phyloP scores from a whole-genome alignment of 2,888 invertebrate species.

The Melanostoma scalare region DNA sequence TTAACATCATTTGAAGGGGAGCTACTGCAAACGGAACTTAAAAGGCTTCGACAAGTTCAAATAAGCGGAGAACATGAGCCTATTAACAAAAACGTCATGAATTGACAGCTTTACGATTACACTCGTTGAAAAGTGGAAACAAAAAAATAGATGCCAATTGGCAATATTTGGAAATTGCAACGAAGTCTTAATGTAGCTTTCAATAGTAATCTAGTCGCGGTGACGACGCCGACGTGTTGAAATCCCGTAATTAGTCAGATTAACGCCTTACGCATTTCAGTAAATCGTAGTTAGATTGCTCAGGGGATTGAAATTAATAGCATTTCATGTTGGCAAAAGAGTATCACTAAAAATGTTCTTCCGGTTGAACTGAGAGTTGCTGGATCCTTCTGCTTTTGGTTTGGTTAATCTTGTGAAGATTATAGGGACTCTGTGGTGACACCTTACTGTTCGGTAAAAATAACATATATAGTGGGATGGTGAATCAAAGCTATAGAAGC shows the following conservation, averaged over 20 bases:
- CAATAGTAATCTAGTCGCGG: constrained; percentile 18
- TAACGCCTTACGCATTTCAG: constrained; percentile 10
- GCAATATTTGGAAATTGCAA: constrained; percentile 8
- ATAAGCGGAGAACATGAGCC: not conserved
- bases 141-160: constrained; percentile 3
- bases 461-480: no score
- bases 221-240: constrained; percentile 17
- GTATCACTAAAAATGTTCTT: not conserved
- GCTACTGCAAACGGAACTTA: not conserved
- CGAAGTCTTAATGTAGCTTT: not conserved
- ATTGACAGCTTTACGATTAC: constrained; percentile 2
- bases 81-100: not conserved
- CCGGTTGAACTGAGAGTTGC: constrained; percentile 8
- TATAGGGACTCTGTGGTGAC: no score
- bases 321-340: not conserved
- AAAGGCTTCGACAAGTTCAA: constrained; percentile 22
- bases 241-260: constrained; percentile 25
- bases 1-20: constrained; percentile 5
- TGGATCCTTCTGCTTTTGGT: not conserved
- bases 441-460: no score
- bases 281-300: not conserved
- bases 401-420: no score
- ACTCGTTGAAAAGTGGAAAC: not conserved
- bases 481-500: no score
- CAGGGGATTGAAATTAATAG: constrained; percentile 16